These are phyloP conservation scores for Sebastes diaconus DNA, from an alignment of 2,797 vertebrate genomes.

Conservation along the genomic window DNA sequence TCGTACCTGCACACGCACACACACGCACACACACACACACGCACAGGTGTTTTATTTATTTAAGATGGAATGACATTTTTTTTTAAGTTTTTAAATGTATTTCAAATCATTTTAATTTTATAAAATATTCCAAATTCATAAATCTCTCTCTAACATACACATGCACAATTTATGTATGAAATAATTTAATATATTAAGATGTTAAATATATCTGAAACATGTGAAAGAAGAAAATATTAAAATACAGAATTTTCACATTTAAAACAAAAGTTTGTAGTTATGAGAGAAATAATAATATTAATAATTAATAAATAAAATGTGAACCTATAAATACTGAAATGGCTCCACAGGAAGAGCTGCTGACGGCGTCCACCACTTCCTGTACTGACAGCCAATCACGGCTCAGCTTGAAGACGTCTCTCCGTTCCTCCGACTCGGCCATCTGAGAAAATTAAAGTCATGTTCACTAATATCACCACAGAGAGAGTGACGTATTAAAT, in stretches of 20 bases:
- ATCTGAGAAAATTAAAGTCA: slow-evolving; percentile 36
- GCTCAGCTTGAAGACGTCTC: slow-evolving; percentile 85
- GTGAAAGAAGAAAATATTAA: neutral
- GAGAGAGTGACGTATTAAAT: neutral
- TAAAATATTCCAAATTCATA: neutral
- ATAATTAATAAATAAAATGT: neutral
- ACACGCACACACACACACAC: neutral
- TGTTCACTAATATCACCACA: no score
- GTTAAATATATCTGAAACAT: neutral
- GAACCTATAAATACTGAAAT: slow-evolving; percentile 90
- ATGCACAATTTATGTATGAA: no score
- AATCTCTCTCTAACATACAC: neutral
- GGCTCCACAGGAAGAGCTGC: slow-evolving; percentile 88
- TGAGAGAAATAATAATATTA: neutral
- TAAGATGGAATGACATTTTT: no score
- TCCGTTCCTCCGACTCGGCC: slow-evolving; percentile 65
- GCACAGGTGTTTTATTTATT: no score
- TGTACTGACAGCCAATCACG: slow-evolving; percentile 85
- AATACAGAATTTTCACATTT: no score
- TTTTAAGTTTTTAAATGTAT: neutral
- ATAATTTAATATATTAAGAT: no score
- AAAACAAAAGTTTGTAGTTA: neutral
- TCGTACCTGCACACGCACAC: slow-evolving; percentile 82
- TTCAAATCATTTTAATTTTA: neutral
- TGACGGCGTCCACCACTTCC: slow-evolving; percentile 82